Base-by-base conservation (phyloP, 2,888 invertebrate genomes). In the Torymus auratus region DNA sequence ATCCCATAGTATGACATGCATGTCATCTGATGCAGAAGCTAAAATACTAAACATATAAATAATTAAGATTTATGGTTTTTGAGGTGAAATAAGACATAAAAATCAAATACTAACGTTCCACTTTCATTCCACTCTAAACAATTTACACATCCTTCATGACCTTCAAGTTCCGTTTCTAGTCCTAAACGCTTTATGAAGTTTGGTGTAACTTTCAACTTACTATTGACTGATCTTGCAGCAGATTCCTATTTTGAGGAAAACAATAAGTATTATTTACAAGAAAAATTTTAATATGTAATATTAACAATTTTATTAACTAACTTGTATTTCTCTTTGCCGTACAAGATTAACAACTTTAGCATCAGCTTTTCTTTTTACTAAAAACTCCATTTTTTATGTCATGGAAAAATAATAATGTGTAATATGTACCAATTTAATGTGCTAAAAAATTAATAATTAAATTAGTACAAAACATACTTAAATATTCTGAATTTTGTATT, bases 21-120 rank as follows among this genome's bases (percentile, higher is more conserved):
- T 95, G 91, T 99, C 99, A 91, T 99, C 99, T 0, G 99, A 99
- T 1, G 98, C 99, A 58, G 99, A 99, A 5, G 98, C 98, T 86
- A 99, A 92, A 81, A 96, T 92, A 84, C 96, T 97, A 88, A 64
- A 74, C 56, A 23, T 2, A 23, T 20, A 76, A 62, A 28, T 55
- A 65, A 56, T 72, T 62, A 41, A 41, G 5, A 41, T 41, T 41
- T 10, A 41, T 1, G 1, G 5, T 41, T 41, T 41, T 41, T 41
- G 41, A 41, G 41, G 7, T 41, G 7, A 41, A 41, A 41, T 41
- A 41, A 41, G 41, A 41, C 7, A 41, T 20, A 53, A 64, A 58
- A 82, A 76, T 14, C 70, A 62, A 41, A 83, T 84, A 90, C 92
- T 88, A 89, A 96, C 96, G 94, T 94, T 92, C 99, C 99, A 89